Evolutionary conservation across 2,797 vertebrate genomes (phyloP).

Genomic region (Cuculus canorus): DNA sequence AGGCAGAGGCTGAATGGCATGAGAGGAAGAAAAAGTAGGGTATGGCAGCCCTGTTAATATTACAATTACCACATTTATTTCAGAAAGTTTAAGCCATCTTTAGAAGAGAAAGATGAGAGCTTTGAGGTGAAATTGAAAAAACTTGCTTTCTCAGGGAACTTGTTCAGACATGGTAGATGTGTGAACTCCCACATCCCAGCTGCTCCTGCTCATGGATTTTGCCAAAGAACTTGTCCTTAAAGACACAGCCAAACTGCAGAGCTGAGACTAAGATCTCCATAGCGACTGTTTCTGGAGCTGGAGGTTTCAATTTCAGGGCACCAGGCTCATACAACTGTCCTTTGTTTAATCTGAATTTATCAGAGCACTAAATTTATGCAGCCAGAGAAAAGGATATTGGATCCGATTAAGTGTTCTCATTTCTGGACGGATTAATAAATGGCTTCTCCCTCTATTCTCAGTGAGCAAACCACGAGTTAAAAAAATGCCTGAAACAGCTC

Average conservation of each 20-base stretch:
- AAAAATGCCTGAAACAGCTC: background rate
- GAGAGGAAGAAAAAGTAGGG: background rate
- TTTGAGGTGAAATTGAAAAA: background rate
- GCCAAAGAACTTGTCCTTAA: background rate
- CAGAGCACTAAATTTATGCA: background rate
- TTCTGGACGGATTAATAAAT: background rate
- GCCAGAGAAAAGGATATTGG: background rate
- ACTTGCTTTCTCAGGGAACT: background rate
- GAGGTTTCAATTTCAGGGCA: background rate
- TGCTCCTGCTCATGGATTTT: background rate
- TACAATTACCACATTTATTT: background rate
- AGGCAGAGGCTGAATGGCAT: conserved; percentile 16
- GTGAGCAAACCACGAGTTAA: background rate
- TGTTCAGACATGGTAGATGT: background rate
- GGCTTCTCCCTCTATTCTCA: background rate
- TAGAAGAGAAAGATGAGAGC: background rate
- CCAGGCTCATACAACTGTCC: background rate
- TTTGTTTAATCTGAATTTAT: background rate
- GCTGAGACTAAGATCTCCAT: background rate
- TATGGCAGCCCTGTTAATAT: background rate
- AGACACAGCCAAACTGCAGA: background rate
- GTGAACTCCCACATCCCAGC: background rate
- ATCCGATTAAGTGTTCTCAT: background rate
- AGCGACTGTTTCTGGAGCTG: background rate
- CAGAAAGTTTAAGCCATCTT: background rate